Percentiles rank a stretch among this genome's conserved stretches.
These are phyloP conservation scores for Hirundichthys speculiger DNA, from an alignment of 2,113 vertebrate species.

Conservation along the genomic window DNA sequence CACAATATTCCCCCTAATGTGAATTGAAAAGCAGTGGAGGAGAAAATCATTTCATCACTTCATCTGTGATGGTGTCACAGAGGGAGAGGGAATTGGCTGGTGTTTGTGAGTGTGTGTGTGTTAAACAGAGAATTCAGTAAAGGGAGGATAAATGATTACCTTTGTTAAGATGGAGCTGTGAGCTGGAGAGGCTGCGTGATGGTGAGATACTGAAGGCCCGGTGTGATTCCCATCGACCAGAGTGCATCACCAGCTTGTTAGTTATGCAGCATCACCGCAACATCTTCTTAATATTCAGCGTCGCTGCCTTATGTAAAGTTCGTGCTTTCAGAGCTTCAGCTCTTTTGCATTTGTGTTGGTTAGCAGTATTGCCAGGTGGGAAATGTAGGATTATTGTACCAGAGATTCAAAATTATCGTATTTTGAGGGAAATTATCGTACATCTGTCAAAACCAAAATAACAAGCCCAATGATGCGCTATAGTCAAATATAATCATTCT, in stretches of 20 bases:
- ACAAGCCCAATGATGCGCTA: too few species aligned
- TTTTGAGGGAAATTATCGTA: too few species aligned
- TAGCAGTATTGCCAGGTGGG: background rate
- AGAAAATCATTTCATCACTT: slow-evolving; percentile 75
- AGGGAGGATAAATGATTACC: slow-evolving; percentile 70
- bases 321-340: too few species aligned
- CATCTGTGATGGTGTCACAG: slow-evolving; percentile 63
- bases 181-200: slow-evolving; percentile 49
- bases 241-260: slow-evolving; percentile 32
- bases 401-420: too few species aligned
- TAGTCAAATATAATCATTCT: too few species aligned
- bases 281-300: too few species aligned
- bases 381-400: too few species aligned
- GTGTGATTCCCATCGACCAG: too few species aligned
- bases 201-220: slow-evolving; percentile 55
- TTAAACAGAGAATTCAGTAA: slow-evolving; percentile 46
- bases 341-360: slow-evolving; percentile 2
- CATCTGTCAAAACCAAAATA: too few species aligned
- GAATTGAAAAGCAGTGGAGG: slow-evolving; percentile 72
- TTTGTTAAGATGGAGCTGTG: slow-evolving; percentile 64
- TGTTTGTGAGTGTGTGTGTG: slow-evolving; percentile 33
- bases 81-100: slow-evolving; percentile 50
- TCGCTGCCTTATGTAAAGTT: too few species aligned
- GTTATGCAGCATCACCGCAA: slow-evolving; percentile 10
- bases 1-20: slow-evolving; percentile 65